Evolutionary conservation across 2,888 invertebrate genomes (phyloP), one percentile per base, ranked within the genome.

Genomic region (Ennomos quercinarius): DNA sequence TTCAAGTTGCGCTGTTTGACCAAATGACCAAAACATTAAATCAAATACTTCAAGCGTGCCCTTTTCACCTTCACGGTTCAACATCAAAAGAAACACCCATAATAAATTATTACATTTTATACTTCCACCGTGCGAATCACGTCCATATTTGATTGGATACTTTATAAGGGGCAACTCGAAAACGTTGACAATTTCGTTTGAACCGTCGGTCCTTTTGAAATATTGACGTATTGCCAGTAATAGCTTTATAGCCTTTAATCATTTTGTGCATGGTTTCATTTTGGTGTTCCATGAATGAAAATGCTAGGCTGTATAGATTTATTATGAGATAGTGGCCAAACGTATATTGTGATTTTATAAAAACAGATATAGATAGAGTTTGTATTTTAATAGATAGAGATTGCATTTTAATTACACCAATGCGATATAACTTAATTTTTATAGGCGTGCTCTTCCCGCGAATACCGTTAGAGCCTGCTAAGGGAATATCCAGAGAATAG

Each of bases 51-150:
- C 40, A 49, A 53, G 50, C 45, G 39, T 13, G 37, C 38, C 39
- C 53, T 40, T 48, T 47, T 54, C 37, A 51, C 38, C 43, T 50
- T 46, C 48, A 37, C 50, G 35, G 39, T 27, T 46, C 36, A 46
- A 39, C 40, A 55, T 61, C 58, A 65, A 66, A 68, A 62, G 42
- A 67, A 62, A 65, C 61, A 63, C 48, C 57, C 37, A 47, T 61
- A 56, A 72, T 69, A 68, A 74, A 68, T 70, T 73, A 72, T 67
- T 67, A 66, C 54, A 57, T 65, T 39, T 56, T 58, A 65, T 63
- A 58, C 59, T 44, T 53, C 57, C 61, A 60, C 57, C 54, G 43
- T 49, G 63, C 65, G 63, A 69, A 65, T 65, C 62, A 58, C 57
- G 61, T 55, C 44, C 60, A 42, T 63, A 62, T 69, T 67, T 60